Conservation (phyloP, 2,888 invertebrate genomes). For the Tipula lateralis region DNA sequence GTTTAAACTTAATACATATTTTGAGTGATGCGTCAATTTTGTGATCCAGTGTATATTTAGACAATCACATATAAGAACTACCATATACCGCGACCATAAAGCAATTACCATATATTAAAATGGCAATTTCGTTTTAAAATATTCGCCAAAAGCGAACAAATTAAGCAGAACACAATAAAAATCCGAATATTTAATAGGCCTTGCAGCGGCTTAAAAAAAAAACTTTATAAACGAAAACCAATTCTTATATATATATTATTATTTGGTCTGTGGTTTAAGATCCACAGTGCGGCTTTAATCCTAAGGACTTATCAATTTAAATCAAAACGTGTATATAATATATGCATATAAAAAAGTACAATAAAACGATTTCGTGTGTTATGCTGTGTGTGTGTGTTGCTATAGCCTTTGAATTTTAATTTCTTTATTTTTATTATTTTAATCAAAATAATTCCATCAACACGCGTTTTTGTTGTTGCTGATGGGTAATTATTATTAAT, state of each 20-base stretch:
- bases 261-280: slow-evolving; percentile 14
- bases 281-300: background rate
- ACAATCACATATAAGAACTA: background rate
- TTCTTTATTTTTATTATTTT: slow-evolving; percentile 13
- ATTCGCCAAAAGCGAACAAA: background rate
- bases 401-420: slow-evolving; percentile 11
- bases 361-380: slow-evolving; percentile 9
- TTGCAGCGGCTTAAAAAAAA: background rate
- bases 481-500: slow-evolving; percentile 24
- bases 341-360: background rate
- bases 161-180: slow-evolving; percentile 19
- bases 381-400: background rate
- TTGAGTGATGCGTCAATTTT: too few relatives aligned
- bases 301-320: slow-evolving; percentile 19
- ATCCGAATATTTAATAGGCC: background rate
- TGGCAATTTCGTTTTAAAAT: background rate
- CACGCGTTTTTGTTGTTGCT: slow-evolving; percentile 4
- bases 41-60: too few relatives aligned
- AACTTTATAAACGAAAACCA: background rate
- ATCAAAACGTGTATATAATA: background rate
- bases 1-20: too few relatives aligned
- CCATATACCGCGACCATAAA: slow-evolving; percentile 15
- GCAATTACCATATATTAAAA: slow-evolving; percentile 1
- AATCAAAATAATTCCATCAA: slow-evolving; percentile 24
- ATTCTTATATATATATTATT: background rate